Base-by-base conservation (phyloP, 2,797 vertebrate genomes). In the Eulemur coronatus region DNA sequence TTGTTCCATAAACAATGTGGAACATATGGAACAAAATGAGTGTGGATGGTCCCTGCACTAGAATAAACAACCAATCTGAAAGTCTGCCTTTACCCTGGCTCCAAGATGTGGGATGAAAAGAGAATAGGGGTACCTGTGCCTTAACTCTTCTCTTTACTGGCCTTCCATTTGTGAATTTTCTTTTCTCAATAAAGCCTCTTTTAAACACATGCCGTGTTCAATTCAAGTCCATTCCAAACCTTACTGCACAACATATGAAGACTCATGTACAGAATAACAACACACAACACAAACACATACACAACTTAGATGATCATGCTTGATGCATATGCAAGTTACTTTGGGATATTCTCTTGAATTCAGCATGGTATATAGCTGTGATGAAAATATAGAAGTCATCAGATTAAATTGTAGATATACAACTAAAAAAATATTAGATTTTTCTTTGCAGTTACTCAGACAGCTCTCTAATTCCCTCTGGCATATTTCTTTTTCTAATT, bases 31-130 rank as follows among this genome's bases (percentile, higher is more conserved):
- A 28, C 11, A 38, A 55, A 6, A 26, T 11, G 15, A 0, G 1
- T 46, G 9, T 24, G 1, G 2, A 1, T 20, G 11, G 1, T 9
- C 4, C 5, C 8, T 79, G 2, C 10, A 59, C 26, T n/a, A 22
- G 2, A 85, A 52, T 28, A 11, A 50, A 79, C 17, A 55, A 20
- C 2, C 7, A 46, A 52, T 41, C 1, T 18, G 1, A 9, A 38
- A 11, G 1, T 76, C 3, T 24, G 6, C 3, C 10, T 73, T 79
- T n/a, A 72, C 10, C 15, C 10, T 89, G 30, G 0, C 8, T 65
- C 22, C 2, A 57, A 33, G 17, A 57, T 63, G 12, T 15, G 9
- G 20, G 11, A 69, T 48, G 22, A 41, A 41, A 12, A 24, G 20
- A 73, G n/a, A 67, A 14, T 10, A 55, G 1, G 20, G 13, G 13